Base-by-base conservation (phyloP, 2,113 vertebrate genomes). In the Macaca mulatta region DNA sequence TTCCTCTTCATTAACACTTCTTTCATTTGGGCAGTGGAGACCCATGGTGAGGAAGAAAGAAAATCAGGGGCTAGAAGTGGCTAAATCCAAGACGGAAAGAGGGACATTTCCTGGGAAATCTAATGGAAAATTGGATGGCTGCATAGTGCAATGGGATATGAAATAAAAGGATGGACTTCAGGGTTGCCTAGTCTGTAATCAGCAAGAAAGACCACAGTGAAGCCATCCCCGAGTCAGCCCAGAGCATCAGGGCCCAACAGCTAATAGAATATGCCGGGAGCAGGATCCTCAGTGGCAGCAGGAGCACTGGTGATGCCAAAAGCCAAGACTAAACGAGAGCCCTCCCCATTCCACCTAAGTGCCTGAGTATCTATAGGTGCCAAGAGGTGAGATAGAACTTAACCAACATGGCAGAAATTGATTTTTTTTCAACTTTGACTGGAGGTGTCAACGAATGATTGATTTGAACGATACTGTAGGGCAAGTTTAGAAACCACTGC, bases 181-280 rank as follows among this genome's bases (percentile, higher is more conserved):
- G 2, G 23, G 22, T 64, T 13, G n/a, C 43, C 25, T 90, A 5
- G 8, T 64, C 32, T 92, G 3, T 69, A 25, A 27, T 61, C 35
- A 93, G 14, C 11, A 95, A 30, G 8, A 48, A 84, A 90, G 18
- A 69, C 17, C 23, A 52, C 1, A 22, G 4, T 80, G 74, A 77
- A 13, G 17, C 3, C 17, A 18, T 32, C 17, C 72, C 40, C 52
- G 11, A 77, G 35, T 20, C 12, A 64, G 32, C 1, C 7, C 2
- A 59, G 67, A 88, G 18, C 4, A 77, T 72, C 38, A 84, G 38
- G 23, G 9, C 27, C 55, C 72, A 57, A 48, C 0, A 32, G 38
- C 48, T 4, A 43, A 20, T 38, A 32, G 6, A 38, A 9, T 0
- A 11, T 30, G 40, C 14, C 0, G 0, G 20, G 11, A 22, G 6